Evolutionary conservation across 2,888 invertebrate species (phyloP), one percentile per base, ranked within the genome.

Genomic region (Cheiracanthium punctorium): DNA sequence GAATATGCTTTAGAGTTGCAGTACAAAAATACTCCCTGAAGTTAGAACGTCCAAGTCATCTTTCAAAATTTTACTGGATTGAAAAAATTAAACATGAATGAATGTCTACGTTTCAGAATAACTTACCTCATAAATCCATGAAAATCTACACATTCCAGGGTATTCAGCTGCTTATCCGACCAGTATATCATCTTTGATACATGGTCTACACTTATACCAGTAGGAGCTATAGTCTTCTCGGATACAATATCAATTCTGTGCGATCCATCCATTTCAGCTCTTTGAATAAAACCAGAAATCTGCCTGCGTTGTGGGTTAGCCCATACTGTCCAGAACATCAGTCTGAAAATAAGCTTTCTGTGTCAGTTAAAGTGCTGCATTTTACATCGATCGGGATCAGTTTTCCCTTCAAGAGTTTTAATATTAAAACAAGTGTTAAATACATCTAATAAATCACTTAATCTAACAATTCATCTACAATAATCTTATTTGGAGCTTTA

Each of bases 241-340:
- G 93, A 92, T 0, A 97, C 93, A 76, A 98, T 93, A 0, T 93
- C 91, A 5, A 91, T 91, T 0, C 94, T 92, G 0, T 94, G 90
- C 0, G 93, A 92, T 1, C 98, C 98, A 91, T 98, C 96, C 97
- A 98, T 97, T 8, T 94, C 94, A 7, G 97, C 94, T 10, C 93
- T 92, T 89, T 95, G 95, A 89, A 98, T 96, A 90, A 95, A 93
- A 0, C 96, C 94, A 12, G 92, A 93, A 7, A 12, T n/a, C 0
- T 33, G 28, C 2, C 65, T 33, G 0, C 7, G 20, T 0, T 24
- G 28, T 0, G 91, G 90, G 7, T 95, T 96, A 2, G 43, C 43
- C 96, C 96, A 97, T 91, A 98, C 97, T 0, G 96, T 95, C 97
- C 98, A 98, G 92, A 95, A 98, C 95, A 98, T 95, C 90, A 93